Evolutionary conservation across 2,797 vertebrate genomes (phyloP), one percentile per base, ranked within the genome.

Genomic region (Danionella dracula): DNA sequence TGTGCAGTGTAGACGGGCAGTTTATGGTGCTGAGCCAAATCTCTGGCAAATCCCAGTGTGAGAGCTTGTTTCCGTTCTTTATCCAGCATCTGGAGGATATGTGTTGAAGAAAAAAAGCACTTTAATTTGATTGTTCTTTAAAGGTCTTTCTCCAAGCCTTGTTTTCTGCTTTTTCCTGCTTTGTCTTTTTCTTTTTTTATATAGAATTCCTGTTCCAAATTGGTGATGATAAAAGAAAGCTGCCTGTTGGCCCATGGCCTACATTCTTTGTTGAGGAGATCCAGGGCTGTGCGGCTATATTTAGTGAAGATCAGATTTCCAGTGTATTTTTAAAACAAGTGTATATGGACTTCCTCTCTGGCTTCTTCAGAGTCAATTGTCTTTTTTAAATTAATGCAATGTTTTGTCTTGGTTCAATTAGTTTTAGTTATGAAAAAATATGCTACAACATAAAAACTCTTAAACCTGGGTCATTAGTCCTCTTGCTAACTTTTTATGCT

Each of bases 151-250:
- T 35, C n/a, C 46, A 1, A 4, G 10, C 38, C 42, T 19, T 60
- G 55, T 61, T 51, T 19, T 10, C 60, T 8, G n/a, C 29, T 19
- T 10, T 17, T 32, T 27, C 20, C 29, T 23, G 19, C 51, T 20
- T n/a, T 31, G 42, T 46, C 41, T 15, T 17, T 68, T 55, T 68
- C 42, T 12, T 38, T 49, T 8, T 59, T 56, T 55, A n/a, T 3
- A 17, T 58, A 49, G 63, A 45, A 60, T 55, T 54, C 15, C 4
- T 64, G 62, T 65, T 76, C 74, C 74, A 78, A 73, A 74, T 76
- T 77, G 71, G 51, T 67, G 44, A 37, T 76, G 70, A 70, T 63
- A 54, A 67, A 55, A 55, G 70, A 55, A 64, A 66, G 40, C 57
- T 40, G 68, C 21, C 10, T 7, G 15, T 56, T 79, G 77, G 70